Evolutionary conservation across 2,797 vertebrate species (phyloP).

Genomic region (Sebastolobus altivelis): DNA sequence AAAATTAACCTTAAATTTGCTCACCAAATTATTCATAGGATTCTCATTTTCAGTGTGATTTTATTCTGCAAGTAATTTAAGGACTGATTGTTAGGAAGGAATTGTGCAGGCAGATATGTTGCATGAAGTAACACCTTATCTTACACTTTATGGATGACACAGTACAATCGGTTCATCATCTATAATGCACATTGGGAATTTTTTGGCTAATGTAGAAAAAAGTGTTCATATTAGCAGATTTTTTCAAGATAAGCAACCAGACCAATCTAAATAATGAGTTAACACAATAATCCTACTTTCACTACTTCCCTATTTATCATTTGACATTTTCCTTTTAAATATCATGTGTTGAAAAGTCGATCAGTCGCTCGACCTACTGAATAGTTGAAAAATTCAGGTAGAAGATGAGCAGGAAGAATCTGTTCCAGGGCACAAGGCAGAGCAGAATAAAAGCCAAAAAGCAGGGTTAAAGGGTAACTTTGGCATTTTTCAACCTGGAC

Average conservation of each 20-base stretch:
- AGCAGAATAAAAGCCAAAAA: not conserved
- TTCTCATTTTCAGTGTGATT: not conserved
- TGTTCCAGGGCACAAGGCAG: not conserved
- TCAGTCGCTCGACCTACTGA: not conserved
- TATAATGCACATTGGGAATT: not conserved
- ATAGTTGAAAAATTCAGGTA: not conserved
- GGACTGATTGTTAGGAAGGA: not conserved
- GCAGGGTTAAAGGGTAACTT: too few relatives aligned
- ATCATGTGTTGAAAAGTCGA: not conserved
- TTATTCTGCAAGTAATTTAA: not conserved
- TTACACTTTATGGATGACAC: not conserved
- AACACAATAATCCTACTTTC: not conserved
- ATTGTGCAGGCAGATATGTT: not conserved
- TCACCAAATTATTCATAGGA: not conserved
- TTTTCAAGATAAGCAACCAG: not conserved
- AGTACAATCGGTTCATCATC: not conserved
- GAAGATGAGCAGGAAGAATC: conserved; percentile 1
- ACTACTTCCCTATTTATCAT: not conserved
- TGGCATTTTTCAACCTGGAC: not conserved
- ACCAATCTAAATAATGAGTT: not conserved
- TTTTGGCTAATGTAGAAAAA: not conserved
- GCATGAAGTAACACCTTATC: not conserved
- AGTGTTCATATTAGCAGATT: not conserved
- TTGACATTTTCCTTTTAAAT: not conserved
- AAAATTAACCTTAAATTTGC: not conserved